phyloP scores from a whole-genome alignment of 35 echinoderm and acorn worm species.

The Holothuria glaberrima region DNA sequence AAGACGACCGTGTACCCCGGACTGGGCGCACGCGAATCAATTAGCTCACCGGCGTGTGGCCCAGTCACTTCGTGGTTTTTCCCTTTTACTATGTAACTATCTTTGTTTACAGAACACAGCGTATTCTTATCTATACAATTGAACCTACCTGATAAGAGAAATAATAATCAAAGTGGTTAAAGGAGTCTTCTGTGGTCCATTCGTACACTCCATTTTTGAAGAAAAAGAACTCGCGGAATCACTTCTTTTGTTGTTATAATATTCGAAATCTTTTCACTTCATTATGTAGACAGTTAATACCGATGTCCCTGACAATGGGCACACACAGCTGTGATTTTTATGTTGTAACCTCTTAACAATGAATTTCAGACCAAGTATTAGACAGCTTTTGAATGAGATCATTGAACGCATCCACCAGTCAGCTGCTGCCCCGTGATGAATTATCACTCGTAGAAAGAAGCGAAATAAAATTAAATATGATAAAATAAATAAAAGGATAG shows the following conservation, averaged over 20 bases:
- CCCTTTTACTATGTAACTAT: constrained; percentile 20
- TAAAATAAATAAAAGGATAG: background rate
- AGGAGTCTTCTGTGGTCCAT: background rate
- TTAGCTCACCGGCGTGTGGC: constrained; percentile 20
- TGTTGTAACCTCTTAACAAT: constrained; percentile 3
- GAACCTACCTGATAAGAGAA: background rate
- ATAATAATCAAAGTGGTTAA: background rate
- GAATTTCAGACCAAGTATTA: background rate
- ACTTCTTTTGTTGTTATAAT: constrained; percentile 11
- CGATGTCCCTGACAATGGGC: background rate
- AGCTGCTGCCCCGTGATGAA: background rate
- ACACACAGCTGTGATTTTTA: background rate
- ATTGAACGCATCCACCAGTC: background rate
- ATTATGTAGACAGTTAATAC: background rate
- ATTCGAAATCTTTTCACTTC: constrained; percentile 5
- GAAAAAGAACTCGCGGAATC: background rate
- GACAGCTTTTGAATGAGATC: too few species aligned
- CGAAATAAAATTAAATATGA: background rate
- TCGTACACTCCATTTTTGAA: background rate
- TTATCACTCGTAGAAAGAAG: background rate
- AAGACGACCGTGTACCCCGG: background rate
- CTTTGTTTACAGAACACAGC: constrained; percentile 30
- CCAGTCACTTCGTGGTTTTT: background rate
- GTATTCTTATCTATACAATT: background rate
- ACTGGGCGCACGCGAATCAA: constrained; percentile 12